Evolutionary conservation across 2,888 invertebrate species (phyloP).

Genomic region (Leptinotarsa peninsularis): DNA sequence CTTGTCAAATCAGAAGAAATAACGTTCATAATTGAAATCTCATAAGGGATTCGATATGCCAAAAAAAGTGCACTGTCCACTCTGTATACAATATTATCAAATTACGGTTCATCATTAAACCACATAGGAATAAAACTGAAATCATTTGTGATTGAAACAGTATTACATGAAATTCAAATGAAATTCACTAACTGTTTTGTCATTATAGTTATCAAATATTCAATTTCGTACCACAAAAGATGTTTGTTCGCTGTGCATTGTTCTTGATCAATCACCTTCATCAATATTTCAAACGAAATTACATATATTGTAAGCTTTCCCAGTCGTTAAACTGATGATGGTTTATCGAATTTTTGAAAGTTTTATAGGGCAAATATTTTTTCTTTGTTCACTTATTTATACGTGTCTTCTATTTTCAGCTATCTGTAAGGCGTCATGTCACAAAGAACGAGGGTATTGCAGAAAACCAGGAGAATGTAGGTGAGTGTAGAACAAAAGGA

Average conservation of each 20-base stretch:
- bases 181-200: background rate
- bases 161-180: background rate
- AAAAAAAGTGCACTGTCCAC: no score
- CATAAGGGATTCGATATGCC: no score
- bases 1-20: no score
- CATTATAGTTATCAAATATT: background rate
- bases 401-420: constrained; percentile 70
- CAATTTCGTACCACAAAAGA: background rate
- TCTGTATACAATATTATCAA: no score
- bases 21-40: no score
- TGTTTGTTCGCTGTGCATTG: background rate
- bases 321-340: constrained; percentile 35
- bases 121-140: no score
- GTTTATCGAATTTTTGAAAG: constrained; percentile 19
- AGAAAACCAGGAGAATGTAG: constrained; percentile 81
- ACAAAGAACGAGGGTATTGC: constrained; percentile 87
- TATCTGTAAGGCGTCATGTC: constrained; percentile 85
- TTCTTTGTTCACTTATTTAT: constrained; percentile 27
- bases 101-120: no score
- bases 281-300: constrained; percentile 37
- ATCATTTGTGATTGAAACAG: background rate
- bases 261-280: constrained; percentile 26
- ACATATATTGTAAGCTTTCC: constrained; percentile 21
- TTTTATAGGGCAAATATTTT: constrained; percentile 20
- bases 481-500: constrained; percentile 65